Conservation (phyloP, 2,888 invertebrate genomes). For the Lithodes maja region DNA sequence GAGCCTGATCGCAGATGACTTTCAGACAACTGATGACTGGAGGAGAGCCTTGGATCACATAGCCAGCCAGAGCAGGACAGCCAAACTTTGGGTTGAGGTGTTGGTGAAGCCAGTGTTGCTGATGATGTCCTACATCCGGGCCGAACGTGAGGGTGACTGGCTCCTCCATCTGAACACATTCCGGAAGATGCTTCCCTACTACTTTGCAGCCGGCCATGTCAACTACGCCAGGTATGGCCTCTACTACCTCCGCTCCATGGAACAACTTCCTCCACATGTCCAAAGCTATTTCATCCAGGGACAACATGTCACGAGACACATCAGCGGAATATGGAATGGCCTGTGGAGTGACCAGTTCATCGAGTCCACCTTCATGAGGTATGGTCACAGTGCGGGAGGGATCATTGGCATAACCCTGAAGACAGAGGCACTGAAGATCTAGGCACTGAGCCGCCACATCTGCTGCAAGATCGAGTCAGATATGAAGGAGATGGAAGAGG, state of each 20-base stretch:
- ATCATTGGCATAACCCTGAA: conserved; percentile 18
- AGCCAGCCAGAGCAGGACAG: neutral
- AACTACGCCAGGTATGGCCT: neutral
- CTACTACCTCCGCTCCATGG: neutral
- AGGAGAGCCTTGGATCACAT: neutral
- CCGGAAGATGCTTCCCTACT: neutral
- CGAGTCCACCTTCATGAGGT: neutral
- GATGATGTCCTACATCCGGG: neutral
- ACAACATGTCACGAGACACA: conserved; percentile 5
- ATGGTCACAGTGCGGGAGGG: neutral
- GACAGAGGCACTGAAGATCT: neutral
- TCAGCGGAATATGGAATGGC: neutral
- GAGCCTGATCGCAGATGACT: neutral
- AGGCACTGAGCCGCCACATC: too few species aligned
- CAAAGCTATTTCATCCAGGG: neutral
- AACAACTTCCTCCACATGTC: neutral
- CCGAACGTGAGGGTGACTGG: conserved; percentile 10
- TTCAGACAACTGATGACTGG: neutral
- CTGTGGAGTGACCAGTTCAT: conserved; percentile 22
- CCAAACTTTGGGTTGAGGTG: conserved; percentile 21
- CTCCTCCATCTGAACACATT: conserved; percentile 2
- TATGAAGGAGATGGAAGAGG: too few species aligned
- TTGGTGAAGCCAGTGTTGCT: conserved; percentile 1
- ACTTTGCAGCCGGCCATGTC: conserved; percentile 16
- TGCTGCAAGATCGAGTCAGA: too few species aligned